phyloP scores from a whole-genome alignment of 1,140 invertebrate genomes.

The Drosophila watanabei region DNA sequence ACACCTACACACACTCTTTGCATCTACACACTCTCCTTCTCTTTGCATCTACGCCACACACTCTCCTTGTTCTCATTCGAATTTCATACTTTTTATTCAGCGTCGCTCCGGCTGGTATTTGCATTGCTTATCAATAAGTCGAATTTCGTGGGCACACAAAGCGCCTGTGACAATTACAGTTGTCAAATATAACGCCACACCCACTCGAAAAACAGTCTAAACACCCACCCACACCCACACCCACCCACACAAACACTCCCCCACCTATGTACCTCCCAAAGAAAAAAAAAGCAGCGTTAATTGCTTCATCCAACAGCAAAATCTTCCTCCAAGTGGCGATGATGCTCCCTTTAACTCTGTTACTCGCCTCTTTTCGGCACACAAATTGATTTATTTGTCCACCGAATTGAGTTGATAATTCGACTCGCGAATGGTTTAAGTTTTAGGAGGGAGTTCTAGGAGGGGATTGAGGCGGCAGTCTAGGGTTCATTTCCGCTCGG shows the following conservation, averaged over 20 bases:
- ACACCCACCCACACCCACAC: constrained; percentile 18
- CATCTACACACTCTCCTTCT: neutral
- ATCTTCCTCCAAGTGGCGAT: constrained; percentile 33
- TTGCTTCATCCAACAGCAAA: constrained; percentile 63
- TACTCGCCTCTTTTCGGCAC: constrained; percentile 35
- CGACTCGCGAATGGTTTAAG: constrained; percentile 17
- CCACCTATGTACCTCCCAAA: neutral
- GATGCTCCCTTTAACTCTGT: constrained; percentile 26
- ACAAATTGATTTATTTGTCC: constrained; percentile 59
- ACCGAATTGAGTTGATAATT: constrained; percentile 69
- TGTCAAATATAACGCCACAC: constrained; percentile 65
- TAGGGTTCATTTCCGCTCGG: constrained; percentile 45
- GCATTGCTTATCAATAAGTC: constrained; percentile 69
- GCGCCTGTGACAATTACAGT: constrained; percentile 69
- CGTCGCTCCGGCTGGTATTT: constrained; percentile 30
- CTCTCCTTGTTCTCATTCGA: neutral
- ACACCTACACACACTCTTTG: neutral
- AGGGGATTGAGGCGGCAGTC: neutral
- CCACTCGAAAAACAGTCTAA: constrained; percentile 5
- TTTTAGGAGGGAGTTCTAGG: neutral
- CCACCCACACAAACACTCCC: constrained; percentile 12
- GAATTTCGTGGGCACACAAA: constrained; percentile 59
- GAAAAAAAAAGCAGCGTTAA: constrained; percentile 54
- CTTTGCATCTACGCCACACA: neutral
- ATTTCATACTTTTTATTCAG: constrained; percentile 20